Evolutionary conservation across 2,888 invertebrate species (phyloP).

Genomic region (Epsilonema sp.): DNA sequence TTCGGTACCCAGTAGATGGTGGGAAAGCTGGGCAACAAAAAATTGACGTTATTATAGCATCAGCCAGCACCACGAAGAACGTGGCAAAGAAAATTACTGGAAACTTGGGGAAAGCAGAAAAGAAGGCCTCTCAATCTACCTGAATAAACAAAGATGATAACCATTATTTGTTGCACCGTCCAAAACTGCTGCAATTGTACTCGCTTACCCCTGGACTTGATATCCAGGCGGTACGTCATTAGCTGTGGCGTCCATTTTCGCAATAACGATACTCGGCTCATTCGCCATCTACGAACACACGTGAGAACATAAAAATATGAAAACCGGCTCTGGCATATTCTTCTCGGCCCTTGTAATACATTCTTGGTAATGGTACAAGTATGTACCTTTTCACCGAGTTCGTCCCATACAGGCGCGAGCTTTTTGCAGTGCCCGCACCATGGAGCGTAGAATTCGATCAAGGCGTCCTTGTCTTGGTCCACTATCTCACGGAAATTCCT

Average conservation of each 20-base stretch:
- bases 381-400: constrained; percentile 49
- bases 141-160: no score
- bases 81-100: no score
- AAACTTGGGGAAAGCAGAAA: not conserved
- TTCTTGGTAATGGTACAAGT: no score
- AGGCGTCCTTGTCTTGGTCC: constrained; percentile 70
- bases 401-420: constrained; percentile 74
- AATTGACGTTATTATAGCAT: no score
- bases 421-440: constrained; percentile 99
- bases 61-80: no score
- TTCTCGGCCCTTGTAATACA: no score
- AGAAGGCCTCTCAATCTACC: not conserved
- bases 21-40: constrained; percentile 76
- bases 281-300: constrained; percentile 37
- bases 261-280: constrained; percentile 62
- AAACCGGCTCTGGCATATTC: no score
- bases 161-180: no score
- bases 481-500: constrained; percentile 90
- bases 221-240: constrained; percentile 82
- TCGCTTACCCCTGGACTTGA: constrained; percentile 57
- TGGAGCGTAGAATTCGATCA: constrained; percentile 95
- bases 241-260: constrained; percentile 96
- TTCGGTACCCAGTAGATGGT: constrained; percentile 88
- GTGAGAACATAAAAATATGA: not conserved
- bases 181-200: no score